Percentiles rank a stretch among this genome's conserved stretches.
Evolutionary conservation across 2,888 invertebrate genomes (phyloP).

Genomic region (Apamea sordens): DNA sequence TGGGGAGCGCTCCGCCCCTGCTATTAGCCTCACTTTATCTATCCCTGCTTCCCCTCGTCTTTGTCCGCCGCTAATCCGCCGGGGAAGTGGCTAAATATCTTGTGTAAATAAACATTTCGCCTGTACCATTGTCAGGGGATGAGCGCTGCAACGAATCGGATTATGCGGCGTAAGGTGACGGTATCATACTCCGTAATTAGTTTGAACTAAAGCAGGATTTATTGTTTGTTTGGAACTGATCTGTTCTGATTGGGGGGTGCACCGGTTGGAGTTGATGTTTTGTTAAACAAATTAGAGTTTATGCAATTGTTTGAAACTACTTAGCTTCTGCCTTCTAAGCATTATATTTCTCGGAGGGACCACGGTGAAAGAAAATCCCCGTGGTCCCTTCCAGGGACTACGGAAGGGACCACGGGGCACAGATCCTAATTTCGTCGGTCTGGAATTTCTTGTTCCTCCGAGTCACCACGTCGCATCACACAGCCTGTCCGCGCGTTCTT

Average conservation of each 20-base stretch:
- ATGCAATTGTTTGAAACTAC: neutral
- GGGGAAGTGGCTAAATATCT: conserved; percentile 90
- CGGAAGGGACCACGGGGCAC: no score
- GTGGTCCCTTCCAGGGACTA: no score
- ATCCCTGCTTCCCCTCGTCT: conserved; percentile 81
- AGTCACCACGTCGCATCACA: neutral
- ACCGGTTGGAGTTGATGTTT: conserved; percentile 23
- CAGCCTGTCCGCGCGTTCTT: neutral
- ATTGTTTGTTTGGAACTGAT: conserved; percentile 63
- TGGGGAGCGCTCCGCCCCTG: conserved; percentile 83
- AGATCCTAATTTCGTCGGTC: neutral
- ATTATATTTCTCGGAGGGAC: no score
- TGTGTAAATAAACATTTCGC: conserved; percentile 90
- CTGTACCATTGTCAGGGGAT: conserved; percentile 85
- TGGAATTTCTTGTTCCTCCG: neutral
- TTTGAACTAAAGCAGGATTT: conserved; percentile 78
- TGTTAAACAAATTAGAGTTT: conserved; percentile 5
- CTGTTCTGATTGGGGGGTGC: conserved; percentile 19
- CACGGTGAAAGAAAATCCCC: no score
- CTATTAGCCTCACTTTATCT: conserved; percentile 87
- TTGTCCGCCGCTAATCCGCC: conserved; percentile 87
- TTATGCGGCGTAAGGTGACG: conserved; percentile 84
- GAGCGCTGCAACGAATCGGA: conserved; percentile 86
- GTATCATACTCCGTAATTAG: conserved; percentile 83
- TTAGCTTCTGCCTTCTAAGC: neutral